A percentile compares a stretch with the other conserved stretches of the same genome.
phyloP scores from a whole-genome alignment of 2,113 vertebrate genomes.

The Chionis minor region DNA sequence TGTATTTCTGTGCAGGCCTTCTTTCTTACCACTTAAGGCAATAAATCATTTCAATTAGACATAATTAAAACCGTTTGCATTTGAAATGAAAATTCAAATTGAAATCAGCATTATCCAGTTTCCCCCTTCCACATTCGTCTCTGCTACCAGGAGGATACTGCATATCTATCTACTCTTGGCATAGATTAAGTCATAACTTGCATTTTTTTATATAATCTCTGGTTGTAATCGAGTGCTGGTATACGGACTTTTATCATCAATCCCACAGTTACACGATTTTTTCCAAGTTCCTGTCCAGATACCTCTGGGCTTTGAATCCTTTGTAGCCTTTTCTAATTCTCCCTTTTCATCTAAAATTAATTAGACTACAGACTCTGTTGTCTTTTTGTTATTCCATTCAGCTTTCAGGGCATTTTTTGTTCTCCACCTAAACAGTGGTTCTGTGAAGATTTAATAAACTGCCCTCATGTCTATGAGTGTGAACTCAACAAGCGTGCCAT shows the following conservation, averaged over 20 bases:
- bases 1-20: background rate
- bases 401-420: background rate
- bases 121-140: background rate
- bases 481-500: background rate
- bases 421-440: background rate
- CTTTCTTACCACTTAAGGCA: background rate
- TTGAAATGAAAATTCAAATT: slow-evolving; percentile 42
- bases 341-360: slow-evolving; percentile 45
- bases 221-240: background rate
- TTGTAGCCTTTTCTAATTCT: slow-evolving; percentile 4
- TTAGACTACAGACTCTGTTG: background rate
- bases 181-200: slow-evolving; percentile 34
- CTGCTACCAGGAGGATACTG: background rate
- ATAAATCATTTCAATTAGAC: slow-evolving; percentile 41
- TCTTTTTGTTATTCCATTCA: slow-evolving; percentile 21
- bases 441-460: background rate
- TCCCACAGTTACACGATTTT: background rate
- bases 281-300: slow-evolving; percentile 11
- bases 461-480: background rate
- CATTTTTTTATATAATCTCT: background rate
- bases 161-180: background rate
- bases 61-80: slow-evolving; percentile 1
- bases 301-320: background rate
- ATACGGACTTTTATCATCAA: background rate
- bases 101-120: background rate